These are phyloP conservation scores for Cyclina sinensis DNA, from an alignment of 1,140 invertebrate species.

Conservation along the genomic window DNA sequence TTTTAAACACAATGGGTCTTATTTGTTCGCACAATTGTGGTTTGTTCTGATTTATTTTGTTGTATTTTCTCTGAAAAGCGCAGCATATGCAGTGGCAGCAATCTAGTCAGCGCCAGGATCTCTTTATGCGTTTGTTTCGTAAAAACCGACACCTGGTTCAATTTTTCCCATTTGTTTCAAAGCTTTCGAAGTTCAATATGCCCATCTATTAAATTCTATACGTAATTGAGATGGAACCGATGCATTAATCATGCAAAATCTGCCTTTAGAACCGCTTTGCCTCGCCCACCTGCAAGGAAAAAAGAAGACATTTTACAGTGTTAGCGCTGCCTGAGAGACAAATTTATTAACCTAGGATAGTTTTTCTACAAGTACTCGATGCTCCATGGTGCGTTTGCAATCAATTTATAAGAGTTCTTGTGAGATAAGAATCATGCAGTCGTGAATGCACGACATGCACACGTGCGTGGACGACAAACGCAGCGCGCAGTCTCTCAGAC, in stretches of 20 bases:
- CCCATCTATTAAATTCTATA: slow-evolving; percentile 66
- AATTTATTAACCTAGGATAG: slow-evolving; percentile 61
- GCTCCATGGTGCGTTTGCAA: slow-evolving; percentile 52
- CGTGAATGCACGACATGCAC: slow-evolving; percentile 10
- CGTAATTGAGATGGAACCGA: slow-evolving; percentile 60
- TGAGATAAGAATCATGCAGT: slow-evolving; percentile 61
- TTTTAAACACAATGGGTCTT: slow-evolving; percentile 48
- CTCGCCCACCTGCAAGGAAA: slow-evolving; percentile 59
- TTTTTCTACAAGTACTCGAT: slow-evolving; percentile 40
- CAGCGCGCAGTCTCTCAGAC: slow-evolving; percentile 39
- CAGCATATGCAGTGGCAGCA: slow-evolving; percentile 35
- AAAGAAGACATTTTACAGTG: slow-evolving; percentile 52
- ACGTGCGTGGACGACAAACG: slow-evolving; percentile 45
- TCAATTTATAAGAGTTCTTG: slow-evolving; percentile 54
- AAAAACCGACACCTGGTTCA: slow-evolving; percentile 58
- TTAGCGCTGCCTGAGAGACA: slow-evolving; percentile 35
- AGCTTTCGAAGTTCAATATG: slow-evolving; percentile 63
- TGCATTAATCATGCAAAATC: slow-evolving; percentile 59
- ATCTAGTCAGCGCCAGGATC: not conserved
- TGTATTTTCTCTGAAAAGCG: slow-evolving; percentile 39
- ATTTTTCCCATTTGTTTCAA: slow-evolving; percentile 62
- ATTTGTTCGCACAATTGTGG: slow-evolving; percentile 30
- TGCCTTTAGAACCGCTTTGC: slow-evolving; percentile 35
- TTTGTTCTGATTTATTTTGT: slow-evolving; percentile 35
- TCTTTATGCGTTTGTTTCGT: slow-evolving; percentile 43